phyloP scores from a whole-genome alignment of 2,888 invertebrate genomes.

The Drosophila austrosaltans region DNA sequence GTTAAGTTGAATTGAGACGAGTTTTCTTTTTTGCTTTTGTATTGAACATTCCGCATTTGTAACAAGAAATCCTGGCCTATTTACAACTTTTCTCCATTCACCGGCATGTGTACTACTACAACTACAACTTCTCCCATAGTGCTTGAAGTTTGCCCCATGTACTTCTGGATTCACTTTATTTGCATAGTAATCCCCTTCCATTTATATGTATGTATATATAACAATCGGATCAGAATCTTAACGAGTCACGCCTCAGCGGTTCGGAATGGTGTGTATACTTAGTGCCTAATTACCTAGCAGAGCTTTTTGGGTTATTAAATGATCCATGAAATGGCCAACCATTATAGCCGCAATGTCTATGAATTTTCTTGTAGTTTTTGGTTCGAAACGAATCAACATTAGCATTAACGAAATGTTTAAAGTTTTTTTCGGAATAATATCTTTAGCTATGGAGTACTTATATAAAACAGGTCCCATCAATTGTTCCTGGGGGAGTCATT shows the following conservation, averaged over 20 bases:
- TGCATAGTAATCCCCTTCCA: conserved; percentile 67
- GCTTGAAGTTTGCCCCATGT: conserved; percentile 7
- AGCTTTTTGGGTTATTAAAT: conserved; percentile 57
- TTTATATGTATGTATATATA: background rate
- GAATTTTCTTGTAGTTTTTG: conserved; percentile 5
- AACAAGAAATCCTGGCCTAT: conserved; percentile 76
- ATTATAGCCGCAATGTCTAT: conserved; percentile 15
- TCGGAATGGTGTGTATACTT: conserved; percentile 57
- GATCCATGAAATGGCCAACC: conserved; percentile 54
- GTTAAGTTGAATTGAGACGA: conserved; percentile 45
- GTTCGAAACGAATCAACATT: conserved; percentile 6
- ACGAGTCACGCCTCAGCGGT: conserved; percentile 41
- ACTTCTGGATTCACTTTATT: conserved; percentile 50
- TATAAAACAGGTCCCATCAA: too few relatives aligned
- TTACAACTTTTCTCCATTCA: conserved; percentile 50
- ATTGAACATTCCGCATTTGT: conserved; percentile 63
- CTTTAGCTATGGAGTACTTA: too few relatives aligned
- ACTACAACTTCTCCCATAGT: background rate
- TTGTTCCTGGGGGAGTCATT: background rate
- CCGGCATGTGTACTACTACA: background rate
- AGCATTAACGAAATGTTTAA: background rate
- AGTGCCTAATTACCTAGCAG: conserved; percentile 51
- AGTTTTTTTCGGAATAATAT: background rate
- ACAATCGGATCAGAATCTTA: conserved; percentile 31
- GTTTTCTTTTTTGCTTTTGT: conserved; percentile 7